Conservation (phyloP, 2,797 vertebrate genomes). For the Lates japonicus region DNA sequence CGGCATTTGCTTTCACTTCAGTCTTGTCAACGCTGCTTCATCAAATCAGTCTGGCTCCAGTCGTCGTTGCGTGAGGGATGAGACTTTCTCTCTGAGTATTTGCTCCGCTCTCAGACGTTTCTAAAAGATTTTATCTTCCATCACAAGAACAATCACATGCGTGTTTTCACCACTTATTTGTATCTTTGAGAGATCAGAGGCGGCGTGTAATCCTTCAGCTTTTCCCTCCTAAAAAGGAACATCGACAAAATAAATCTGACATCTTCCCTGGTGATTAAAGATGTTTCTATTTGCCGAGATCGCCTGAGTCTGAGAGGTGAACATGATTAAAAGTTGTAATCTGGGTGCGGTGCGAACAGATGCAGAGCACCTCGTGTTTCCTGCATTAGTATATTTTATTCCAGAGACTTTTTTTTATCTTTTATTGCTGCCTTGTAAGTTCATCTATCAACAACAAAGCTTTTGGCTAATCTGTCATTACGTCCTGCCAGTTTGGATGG, state of each 20-base stretch:
- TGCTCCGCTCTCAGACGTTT: not conserved
- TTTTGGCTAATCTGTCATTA: constrained; percentile 67
- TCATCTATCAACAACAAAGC: constrained; percentile 54
- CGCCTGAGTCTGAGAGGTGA: constrained; percentile 23
- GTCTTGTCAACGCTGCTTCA: not conserved
- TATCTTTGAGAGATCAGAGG: constrained; percentile 32
- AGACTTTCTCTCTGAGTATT: constrained; percentile 16
- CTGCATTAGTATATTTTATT: not conserved
- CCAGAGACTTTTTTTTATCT: constrained; percentile 9
- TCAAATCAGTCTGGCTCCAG: not conserved
- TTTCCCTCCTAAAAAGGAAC: constrained; percentile 5
- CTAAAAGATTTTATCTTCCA: constrained; percentile 20
- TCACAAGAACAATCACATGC: constrained; percentile 42
- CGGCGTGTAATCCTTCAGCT: constrained; percentile 41
- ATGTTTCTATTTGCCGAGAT: constrained; percentile 19
- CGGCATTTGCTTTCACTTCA: not conserved
- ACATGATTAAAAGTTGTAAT: constrained; percentile 77
- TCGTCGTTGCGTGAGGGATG: not conserved
- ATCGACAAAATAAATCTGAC: constrained; percentile 25
- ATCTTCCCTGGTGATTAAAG: constrained; percentile 34
- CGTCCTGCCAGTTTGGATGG: constrained; percentile 79
- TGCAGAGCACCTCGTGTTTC: constrained; percentile 38
- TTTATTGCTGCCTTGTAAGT: constrained; percentile 20
- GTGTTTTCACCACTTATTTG: constrained; percentile 38
- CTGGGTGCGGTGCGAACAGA: constrained; percentile 61